A percentile compares a stretch with the other conserved stretches of the same genome.
These are phyloP conservation scores for Drosophila ustulata DNA, from an alignment of 2,888 invertebrate species.

Conservation along the genomic window DNA sequence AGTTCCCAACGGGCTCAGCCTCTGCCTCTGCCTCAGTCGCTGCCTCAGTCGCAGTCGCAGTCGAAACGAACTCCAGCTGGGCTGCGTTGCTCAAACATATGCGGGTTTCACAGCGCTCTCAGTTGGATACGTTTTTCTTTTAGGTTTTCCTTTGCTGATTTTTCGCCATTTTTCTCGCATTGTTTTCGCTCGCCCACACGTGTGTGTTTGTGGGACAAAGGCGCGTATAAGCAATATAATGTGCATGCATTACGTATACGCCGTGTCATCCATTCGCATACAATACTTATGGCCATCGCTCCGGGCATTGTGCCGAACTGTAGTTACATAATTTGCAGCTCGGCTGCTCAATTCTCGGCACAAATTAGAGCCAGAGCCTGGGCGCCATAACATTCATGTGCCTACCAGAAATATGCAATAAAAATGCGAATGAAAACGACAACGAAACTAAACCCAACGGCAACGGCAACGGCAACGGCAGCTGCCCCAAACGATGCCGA, in stretches of 20 bases:
- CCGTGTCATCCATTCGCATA: neutral
- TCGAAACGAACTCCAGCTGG: conserved; percentile 10
- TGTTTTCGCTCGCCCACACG: conserved; percentile 13
- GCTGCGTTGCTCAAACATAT: conserved; percentile 51
- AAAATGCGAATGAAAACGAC: conserved; percentile 26
- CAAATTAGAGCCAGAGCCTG: conserved; percentile 64
- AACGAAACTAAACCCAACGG: conserved; percentile 15
- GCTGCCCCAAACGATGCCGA: conserved; percentile 51
- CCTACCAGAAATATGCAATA: conserved; percentile 56
- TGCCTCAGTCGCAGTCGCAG: too few species aligned
- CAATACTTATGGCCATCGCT: conserved; percentile 27
- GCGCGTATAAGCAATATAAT: conserved; percentile 60
- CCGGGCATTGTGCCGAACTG: conserved; percentile 68
- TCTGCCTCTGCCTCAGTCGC: neutral
- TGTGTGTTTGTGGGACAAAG: conserved; percentile 43
- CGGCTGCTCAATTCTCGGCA: conserved; percentile 46
- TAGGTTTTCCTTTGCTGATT: conserved; percentile 3
- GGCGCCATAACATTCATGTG: conserved; percentile 70
- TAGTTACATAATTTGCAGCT: conserved; percentile 77
- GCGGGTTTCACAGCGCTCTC: conserved; percentile 54
- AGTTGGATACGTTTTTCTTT: conserved; percentile 29
- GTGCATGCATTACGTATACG: conserved; percentile 56
- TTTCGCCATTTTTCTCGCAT: conserved; percentile 14
- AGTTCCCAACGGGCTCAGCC: conserved; percentile 36
- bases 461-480: conserved; percentile 35